Evolutionary conservation across 2,113 vertebrate species (phyloP), one percentile per base, ranked within the genome.

Genomic region (Gnathonemus longibarbis): DNA sequence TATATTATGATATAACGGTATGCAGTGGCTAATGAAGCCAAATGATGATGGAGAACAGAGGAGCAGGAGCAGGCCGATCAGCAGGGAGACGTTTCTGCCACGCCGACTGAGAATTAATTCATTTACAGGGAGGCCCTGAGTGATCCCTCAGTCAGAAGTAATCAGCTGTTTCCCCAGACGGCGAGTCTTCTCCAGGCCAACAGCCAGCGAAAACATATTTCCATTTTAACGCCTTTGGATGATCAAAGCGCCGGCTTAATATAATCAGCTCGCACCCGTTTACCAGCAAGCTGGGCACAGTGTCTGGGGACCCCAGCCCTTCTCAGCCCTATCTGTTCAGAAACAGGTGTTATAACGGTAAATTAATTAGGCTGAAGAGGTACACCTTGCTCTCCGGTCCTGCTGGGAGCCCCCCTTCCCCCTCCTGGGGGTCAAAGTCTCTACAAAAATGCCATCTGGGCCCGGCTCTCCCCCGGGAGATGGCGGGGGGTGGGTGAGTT

Each of bases 321-420:
- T 95, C 95, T 96, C 96, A 95, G 96, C 96, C 96, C 97, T 98
- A 97, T 98, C 97, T 97, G 96, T 97, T 97, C 96, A 96, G 96
- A 97, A 99, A 99, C 98, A 99, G 98, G 98, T 99, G 98, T 97
- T 97, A 97, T 97, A 97, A 97, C 97, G 96, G 97, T 97, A 99
- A 99, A 99, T 99, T 99, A 99, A 99, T 99, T 99, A 99, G 97
- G 97, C 96, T 95, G 96, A 96, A 96, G 96, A 97, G 97, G 97
- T 97, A 97, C 96, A 97, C 97, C 97, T 98, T 98, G 97, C 98
- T 97, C 97, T 96, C 95, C 93, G 95, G 96, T 96, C 95, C 96
- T 94, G 93, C 97, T 39, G 50, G 97, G 96, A 97, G 97, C 97
- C 95, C n/a, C 9, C 58, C 21, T 6, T 6, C 15, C 9, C 58